These are phyloP conservation scores for Elephantulus edwardii DNA, from an alignment of 2,113 vertebrate genomes.

Conservation along the genomic window DNA sequence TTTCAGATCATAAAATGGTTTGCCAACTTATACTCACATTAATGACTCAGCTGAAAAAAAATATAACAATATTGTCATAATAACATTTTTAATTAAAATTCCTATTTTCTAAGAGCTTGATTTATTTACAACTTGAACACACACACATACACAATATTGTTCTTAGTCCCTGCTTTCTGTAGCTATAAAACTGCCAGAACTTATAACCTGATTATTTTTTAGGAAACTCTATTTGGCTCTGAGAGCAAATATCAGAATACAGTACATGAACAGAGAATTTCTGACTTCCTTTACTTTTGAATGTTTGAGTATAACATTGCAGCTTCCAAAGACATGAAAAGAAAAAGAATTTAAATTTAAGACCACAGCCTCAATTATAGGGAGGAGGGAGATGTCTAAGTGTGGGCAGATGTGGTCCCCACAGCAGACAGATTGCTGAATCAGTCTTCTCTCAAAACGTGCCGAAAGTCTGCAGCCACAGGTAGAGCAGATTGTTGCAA, in stretches of 20 bases:
- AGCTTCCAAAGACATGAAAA: neutral
- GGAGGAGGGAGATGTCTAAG: neutral
- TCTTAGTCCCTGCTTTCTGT: neutral
- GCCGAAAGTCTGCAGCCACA: neutral
- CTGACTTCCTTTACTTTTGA: conserved; percentile 12
- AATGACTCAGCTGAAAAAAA: conserved; percentile 41
- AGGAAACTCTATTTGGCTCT: neutral
- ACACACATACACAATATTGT: neutral
- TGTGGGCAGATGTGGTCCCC: neutral
- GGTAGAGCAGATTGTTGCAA: neutral
- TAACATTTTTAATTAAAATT: conserved; percentile 45
- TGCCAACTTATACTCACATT: conserved; percentile 26
- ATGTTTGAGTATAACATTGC: conserved; percentile 5
- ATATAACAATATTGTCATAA: neutral
- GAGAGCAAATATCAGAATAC: conserved; percentile 46
- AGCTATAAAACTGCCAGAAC: conserved; percentile 27
- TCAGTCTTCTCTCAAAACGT: neutral
- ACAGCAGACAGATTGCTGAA: neutral
- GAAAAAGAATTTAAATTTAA: conserved; percentile 15
- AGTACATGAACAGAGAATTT: conserved; percentile 8
- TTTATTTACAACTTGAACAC: conserved; percentile 13
- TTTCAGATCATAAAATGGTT: conserved; percentile 34
- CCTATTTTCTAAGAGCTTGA: conserved; percentile 33
- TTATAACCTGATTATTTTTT: conserved; percentile 5
- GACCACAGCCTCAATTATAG: neutral